These are phyloP conservation scores for Melanerpes formicivorus DNA, from an alignment of 2,113 vertebrate genomes.

Conservation along the genomic window DNA sequence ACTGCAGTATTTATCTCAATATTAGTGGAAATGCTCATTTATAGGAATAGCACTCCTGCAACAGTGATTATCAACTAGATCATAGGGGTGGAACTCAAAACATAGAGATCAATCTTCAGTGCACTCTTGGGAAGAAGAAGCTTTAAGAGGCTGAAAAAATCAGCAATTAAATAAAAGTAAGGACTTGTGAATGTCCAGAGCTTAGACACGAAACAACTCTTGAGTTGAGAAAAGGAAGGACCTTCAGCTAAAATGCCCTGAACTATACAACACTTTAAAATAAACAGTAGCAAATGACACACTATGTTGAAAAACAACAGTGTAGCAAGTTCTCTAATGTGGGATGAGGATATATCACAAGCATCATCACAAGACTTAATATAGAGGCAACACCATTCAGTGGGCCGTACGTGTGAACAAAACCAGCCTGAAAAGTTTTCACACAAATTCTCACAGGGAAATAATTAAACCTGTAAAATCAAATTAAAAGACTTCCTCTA, in stretches of 20 bases:
- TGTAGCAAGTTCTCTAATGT: not conserved
- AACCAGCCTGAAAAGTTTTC: not conserved
- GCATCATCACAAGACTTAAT: not conserved
- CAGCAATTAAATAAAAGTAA: not conserved
- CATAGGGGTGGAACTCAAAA: not conserved
- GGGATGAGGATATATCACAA: not conserved
- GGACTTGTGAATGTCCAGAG: not conserved
- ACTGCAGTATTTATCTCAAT: not conserved
- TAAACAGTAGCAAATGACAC: not conserved
- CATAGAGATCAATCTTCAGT: not conserved
- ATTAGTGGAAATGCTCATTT: not conserved
- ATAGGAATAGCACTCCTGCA: not conserved
- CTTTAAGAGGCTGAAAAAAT: not conserved
- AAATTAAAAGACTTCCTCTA: not conserved
- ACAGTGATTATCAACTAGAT: not conserved
- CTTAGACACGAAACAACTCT: not conserved
- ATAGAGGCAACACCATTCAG: not conserved
- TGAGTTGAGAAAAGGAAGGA: not conserved
- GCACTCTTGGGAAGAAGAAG: not conserved
- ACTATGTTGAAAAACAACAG: slow-evolving; percentile 8
- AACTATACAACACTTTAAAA: not conserved
- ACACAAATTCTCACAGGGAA: not conserved
- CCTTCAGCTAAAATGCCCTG: not conserved
- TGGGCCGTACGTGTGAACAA: not conserved
- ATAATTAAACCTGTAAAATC: not conserved